Evolutionary conservation across 2,113 vertebrate species (phyloP).

Genomic region (Rattus norvegicus): DNA sequence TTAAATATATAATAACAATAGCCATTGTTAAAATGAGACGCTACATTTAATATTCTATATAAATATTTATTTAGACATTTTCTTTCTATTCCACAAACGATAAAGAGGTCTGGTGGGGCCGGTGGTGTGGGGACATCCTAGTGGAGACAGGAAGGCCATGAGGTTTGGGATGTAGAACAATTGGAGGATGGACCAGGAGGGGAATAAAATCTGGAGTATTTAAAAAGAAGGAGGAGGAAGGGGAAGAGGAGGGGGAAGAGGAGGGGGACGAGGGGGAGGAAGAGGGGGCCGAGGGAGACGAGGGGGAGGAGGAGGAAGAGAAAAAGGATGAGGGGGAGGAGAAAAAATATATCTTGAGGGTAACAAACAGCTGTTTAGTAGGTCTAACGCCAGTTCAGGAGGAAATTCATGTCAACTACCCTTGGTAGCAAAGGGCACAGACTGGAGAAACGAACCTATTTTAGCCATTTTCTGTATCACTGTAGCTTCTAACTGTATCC

Average conservation of each 20-base stretch:
- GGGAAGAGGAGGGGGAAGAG: too few relatives aligned
- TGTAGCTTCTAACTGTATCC: background rate
- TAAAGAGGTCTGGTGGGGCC: too few relatives aligned
- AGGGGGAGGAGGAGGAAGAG: too few relatives aligned
- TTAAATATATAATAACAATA: background rate
- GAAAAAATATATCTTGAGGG: background rate
- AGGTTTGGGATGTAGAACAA: too few relatives aligned
- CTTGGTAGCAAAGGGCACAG: background rate
- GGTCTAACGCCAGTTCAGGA: background rate
- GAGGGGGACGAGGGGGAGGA: too few relatives aligned
- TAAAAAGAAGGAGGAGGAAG: too few relatives aligned
- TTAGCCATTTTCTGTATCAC: background rate
- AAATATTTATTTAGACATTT: background rate
- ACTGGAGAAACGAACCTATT: background rate
- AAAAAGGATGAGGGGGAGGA: too few relatives aligned
- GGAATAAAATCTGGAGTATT: too few relatives aligned
- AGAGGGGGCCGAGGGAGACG: too few relatives aligned
- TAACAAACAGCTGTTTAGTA: background rate
- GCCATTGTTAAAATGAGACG: background rate
- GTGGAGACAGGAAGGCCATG: too few relatives aligned
- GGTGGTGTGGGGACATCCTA: too few relatives aligned
- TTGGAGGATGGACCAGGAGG: too few relatives aligned
- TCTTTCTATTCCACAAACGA: background rate
- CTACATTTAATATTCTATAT: background rate
- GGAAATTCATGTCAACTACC: background rate